Base-by-base conservation (phyloP, 2,113 vertebrate species). In the Ailurus styani region DNA sequence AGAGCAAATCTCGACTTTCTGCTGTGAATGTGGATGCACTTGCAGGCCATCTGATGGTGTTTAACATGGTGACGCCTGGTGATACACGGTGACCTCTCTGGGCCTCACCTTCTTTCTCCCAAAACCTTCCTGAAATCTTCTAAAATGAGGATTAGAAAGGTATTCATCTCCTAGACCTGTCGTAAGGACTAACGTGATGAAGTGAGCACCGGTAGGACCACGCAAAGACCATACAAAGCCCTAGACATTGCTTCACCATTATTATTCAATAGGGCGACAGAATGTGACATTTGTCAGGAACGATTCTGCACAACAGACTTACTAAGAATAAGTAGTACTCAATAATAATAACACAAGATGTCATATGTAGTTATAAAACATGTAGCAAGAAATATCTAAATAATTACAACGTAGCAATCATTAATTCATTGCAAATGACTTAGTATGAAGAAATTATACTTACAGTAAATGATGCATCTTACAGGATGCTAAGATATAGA, bases 141-240 rank as follows among this genome's bases (percentile, higher is more conserved):
- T 20, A 72, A 72, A 72, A 54, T 42, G 66, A 15, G n/a, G 50
- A 29, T 29, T 7, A 18, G n/a, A 55, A 52, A 3, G 10, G 47
- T 40, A 1, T 21, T 72, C 25, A 23, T 34, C 7, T 47, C 83
- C 42, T 34, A 64, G 42, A 2, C 2, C 7, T 2, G 1, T 12
- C 8, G 20, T 25, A 7, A 83, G 23, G 62, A 66, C 62, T 13
- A 25, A 29, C 40, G 3, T 11, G 45, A 86, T 15, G 9, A 9
- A n/a, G 5, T 17, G 13, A 9, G 20, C 60, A n/a, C 14, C 13
- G 7, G 23, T 17, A n/a, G 20, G n/a, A 10, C 31, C 13, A 15
- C 1, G 0, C 0, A 0, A 3, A 37, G 31, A 37, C 12, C 9
- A 0, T 34, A 47, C 1, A 47, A 9, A 25, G 7, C 31, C 14